Conservation (phyloP, 2,888 invertebrate species). For the Sesia apiformis region DNA sequence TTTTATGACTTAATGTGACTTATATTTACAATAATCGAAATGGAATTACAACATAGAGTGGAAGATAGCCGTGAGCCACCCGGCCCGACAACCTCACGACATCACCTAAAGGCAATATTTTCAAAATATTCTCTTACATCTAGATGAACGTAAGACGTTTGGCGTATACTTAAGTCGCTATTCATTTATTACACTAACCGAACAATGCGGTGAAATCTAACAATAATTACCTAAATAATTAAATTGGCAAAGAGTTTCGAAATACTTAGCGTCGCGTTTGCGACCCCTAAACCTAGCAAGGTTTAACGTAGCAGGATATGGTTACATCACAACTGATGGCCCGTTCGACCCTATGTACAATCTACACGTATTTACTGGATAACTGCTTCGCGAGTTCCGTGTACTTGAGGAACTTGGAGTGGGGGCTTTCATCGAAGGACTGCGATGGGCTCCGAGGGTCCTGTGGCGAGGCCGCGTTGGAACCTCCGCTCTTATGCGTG, state of each 20-base stretch:
- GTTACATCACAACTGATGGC: conserved; percentile 80
- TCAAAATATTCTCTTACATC: conserved; percentile 68
- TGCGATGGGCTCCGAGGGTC: conserved; percentile 76
- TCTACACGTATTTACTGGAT: conserved; percentile 96
- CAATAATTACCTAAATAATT: conserved; percentile 70
- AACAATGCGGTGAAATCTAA: conserved; percentile 70
- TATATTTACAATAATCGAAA: conserved; percentile 72
- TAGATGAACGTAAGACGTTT: conserved; percentile 73
- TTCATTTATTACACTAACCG: conserved; percentile 70
- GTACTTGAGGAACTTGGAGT: conserved; percentile 98
- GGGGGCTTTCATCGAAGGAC: conserved; percentile 91
- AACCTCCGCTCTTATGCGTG: conserved; percentile 53
- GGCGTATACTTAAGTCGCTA: conserved; percentile 74
- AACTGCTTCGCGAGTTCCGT: conserved; percentile 98
- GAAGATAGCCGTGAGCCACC: conserved; percentile 53
- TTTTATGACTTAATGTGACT: conserved; percentile 69
- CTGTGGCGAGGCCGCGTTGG: conserved; percentile 64
- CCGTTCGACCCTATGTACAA: conserved; percentile 35
- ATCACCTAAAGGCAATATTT: conserved; percentile 71
- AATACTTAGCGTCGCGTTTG: conserved; percentile 69
- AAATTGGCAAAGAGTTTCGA: conserved; percentile 75
- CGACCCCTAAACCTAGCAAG: conserved; percentile 65
- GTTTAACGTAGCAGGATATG: conserved; percentile 82
- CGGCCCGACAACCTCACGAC: conserved; percentile 36
- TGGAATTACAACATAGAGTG: conserved; percentile 69